Base-by-base conservation (phyloP, 2,797 vertebrate species). In the Coluber constrictor region DNA sequence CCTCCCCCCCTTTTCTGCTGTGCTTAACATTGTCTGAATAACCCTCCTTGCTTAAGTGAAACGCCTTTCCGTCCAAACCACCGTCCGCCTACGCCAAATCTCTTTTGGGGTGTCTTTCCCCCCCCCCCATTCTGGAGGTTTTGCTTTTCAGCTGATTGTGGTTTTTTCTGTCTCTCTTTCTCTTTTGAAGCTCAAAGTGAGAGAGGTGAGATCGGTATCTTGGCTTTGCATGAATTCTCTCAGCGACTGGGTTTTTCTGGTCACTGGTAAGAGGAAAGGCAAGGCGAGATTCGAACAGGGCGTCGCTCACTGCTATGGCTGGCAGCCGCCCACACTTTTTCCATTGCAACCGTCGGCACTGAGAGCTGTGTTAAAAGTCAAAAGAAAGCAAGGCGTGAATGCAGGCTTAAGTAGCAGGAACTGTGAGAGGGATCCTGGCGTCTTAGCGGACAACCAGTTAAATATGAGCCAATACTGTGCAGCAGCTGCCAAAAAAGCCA, bases 321-420 rank as follows among this genome's bases (percentile, higher is more conserved):
- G 5, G 91, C 87, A 0, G 25, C 95, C 95, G 0, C 96, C 96
- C 96, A 97, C 96, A 6, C 37, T 11, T 93, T 96, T 97, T 97
- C 95, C 93, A 87, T 95, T 1, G 37, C 37, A 16, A 43, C 74
- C 8, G 2, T 60, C 7, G 12, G 90, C 60, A 37, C n/a, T 60
- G 16, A 12, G 0, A 12, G 0, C 57, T 27, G 92, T 88, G 13
- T 61, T 23, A 29, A 88, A 61, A 92, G 59, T 63, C 0, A 2
- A 0, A 15, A 63, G 60, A 8, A 25, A 15, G 2, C 1, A 4
- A 37, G 0, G 0, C 32, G 59, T 9, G 20, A 60, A 56, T 6
- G 1, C 57, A 59, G 57, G 5, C 1, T 59, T 59, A 59, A 59
- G 6, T 18, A 18, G 56, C 15, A 57, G 55, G 3, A 3, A 56